phyloP scores from a whole-genome alignment of 2,888 invertebrate genomes.

The Synanthedon tipuliformis region DNA sequence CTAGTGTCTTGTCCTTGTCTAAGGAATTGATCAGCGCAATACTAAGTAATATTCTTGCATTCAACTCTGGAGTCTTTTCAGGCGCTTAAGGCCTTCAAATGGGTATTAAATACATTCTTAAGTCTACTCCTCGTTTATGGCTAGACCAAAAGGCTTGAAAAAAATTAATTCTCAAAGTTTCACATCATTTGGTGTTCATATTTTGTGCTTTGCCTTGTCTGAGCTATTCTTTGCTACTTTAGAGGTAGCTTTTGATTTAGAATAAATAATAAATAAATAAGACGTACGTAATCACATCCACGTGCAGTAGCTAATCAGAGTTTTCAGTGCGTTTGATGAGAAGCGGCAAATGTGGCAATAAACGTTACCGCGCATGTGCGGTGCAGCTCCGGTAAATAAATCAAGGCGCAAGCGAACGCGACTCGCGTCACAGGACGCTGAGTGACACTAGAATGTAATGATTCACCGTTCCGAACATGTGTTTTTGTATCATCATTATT shows the following conservation, averaged over 20 bases:
- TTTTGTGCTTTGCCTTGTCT: no score
- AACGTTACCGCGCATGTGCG: slow-evolving; percentile 13
- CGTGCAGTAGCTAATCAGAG: background rate
- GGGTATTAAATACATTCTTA: no score
- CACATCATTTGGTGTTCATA: no score
- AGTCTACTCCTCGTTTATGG: no score
- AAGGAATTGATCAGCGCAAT: background rate
- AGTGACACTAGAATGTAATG: slow-evolving; percentile 13
- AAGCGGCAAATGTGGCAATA: slow-evolving; percentile 12
- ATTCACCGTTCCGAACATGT: slow-evolving; percentile 13
- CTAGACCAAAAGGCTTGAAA: no score
- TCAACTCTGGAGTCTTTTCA: no score
- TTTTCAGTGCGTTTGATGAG: slow-evolving; percentile 14
- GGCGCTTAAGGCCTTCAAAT: no score
- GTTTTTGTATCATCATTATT: no score
- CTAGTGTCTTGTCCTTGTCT: background rate
- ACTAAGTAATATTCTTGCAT: no score
- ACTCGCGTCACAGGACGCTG: slow-evolving; percentile 1
- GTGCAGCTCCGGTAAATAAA: slow-evolving; percentile 20
- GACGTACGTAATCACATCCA: background rate
- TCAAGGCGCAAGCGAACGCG: slow-evolving; percentile 21
- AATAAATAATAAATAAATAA: background rate
- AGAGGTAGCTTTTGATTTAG: no score
- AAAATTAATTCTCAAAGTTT: no score
- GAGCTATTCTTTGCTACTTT: no score